Conservation (phyloP, 2,797 vertebrate genomes). For the Girardinus metallicus region DNA sequence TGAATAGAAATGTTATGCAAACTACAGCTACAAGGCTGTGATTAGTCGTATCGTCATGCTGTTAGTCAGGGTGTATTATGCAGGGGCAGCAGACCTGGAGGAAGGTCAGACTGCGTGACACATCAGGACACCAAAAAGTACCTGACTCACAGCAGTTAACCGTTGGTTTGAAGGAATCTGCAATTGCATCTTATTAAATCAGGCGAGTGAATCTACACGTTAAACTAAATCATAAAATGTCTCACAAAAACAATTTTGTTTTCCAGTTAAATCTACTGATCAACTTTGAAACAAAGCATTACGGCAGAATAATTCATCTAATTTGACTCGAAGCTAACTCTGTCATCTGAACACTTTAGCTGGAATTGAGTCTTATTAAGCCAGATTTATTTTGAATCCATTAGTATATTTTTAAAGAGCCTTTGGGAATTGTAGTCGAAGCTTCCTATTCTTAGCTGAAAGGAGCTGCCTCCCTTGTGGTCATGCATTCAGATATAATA, state of each 20-base stretch:
- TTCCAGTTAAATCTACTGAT: background rate
- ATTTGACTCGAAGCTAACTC: background rate
- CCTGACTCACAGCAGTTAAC: slow-evolving; percentile 50
- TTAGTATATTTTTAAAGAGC: background rate
- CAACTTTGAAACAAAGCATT: background rate
- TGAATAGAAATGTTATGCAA: slow-evolving; percentile 48
- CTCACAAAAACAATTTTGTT: background rate
- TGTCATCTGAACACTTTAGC: background rate
- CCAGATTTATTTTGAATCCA: background rate
- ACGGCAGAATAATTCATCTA: background rate
- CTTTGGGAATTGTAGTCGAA: background rate
- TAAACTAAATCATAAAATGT: background rate
- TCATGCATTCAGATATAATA: background rate
- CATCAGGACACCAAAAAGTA: slow-evolving; percentile 54
- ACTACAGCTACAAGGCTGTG: slow-evolving; percentile 63
- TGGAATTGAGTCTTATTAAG: background rate
- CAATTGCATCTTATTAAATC: background rate
- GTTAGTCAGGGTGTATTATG: slow-evolving; percentile 74
- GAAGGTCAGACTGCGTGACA: slow-evolving; percentile 71
- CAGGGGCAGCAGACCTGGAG: slow-evolving; percentile 69
- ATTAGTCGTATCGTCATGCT: slow-evolving; percentile 70
- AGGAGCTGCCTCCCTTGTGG: background rate
- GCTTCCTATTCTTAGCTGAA: background rate
- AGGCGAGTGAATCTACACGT: background rate
- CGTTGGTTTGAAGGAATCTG: slow-evolving; percentile 7